Percentiles rank a stretch among this genome's conserved stretches.
phyloP scores from a whole-genome alignment of 2,888 invertebrate genomes.

The Pristionchus arcanus region DNA sequence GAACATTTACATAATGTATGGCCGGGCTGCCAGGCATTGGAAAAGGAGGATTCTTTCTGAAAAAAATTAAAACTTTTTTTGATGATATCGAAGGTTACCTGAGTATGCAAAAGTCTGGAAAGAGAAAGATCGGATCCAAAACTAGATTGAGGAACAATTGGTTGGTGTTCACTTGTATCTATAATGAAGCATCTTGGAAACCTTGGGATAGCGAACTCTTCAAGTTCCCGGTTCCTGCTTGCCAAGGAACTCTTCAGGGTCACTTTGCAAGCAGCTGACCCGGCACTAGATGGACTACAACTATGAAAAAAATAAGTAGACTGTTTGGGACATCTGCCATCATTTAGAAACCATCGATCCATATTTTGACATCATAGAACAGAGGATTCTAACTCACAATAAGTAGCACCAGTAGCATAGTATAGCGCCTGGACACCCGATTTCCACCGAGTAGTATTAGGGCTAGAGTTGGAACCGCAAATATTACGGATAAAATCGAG shows the following conservation, averaged over 20 bases:
- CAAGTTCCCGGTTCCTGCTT: no score
- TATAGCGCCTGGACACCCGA: not conserved
- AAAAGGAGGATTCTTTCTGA: not conserved
- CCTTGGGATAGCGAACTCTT: no score
- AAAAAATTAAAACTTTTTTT: not conserved
- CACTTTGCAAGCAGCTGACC: no score
- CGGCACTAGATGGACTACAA: no score
- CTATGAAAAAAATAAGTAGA: no score
- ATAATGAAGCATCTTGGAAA: not conserved
- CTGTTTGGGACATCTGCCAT: no score
- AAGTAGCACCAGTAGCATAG: not conserved
- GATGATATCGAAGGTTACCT: not conserved
- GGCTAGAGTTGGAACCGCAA: not conserved
- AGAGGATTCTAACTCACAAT: not conserved
- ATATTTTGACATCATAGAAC: no score
- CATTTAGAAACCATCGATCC: no score
- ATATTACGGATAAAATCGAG: not conserved
- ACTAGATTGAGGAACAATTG: not conserved
- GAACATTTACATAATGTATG: not conserved
- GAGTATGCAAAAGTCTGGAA: not conserved
- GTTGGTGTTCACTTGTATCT: not conserved
- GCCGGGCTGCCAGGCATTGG: not conserved
- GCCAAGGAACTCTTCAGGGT: no score
- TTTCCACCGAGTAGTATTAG: not conserved
- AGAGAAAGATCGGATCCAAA: not conserved